Evolutionary conservation across 2,797 vertebrate species (phyloP), one percentile per base, ranked within the genome.

Genomic region (Chiloscyllium punctatum): DNA sequence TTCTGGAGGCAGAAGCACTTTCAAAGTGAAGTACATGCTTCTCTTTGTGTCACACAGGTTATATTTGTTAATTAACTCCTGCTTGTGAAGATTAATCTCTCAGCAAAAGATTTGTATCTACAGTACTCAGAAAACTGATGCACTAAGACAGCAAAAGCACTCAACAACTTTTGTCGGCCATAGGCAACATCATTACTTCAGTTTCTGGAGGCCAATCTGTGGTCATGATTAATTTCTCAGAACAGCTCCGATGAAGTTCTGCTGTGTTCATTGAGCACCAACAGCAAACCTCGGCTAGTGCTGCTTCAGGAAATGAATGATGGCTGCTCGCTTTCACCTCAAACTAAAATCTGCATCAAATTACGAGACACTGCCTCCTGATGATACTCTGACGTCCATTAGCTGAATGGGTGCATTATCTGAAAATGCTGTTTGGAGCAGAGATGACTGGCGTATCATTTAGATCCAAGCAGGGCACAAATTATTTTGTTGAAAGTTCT

Each of bases 211-310:
- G 95, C 94, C 33, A 94, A 68, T 74, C 88, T 96, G 94, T 84
- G 69, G 84, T 94, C 94, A n/a, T 95, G 72, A 96, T 95, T 94
- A 95, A 96, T 94, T 95, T 79, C 51, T 8, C 33, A 68, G 79
- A 88, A 95, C 71, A 82, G 96, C 57, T 21, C 57, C 1, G 57
- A 57, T 68, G 6, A 9, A 25, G 42, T 84, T 84, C 9, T 84
- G 82, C 37, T 23, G 57, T n/a, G 18, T 68, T 68, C 15, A 66
- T 23, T 21, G 33, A 66, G 16, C 18, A 33, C 57, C 88, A n/a
- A 68, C 6, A 91, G 62, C 88, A 68, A 91, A 37, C 33, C 33
- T 68, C 88, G 9, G 57, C 18, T 33, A 91, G 33, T 91, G n/a
- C 33, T 66, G 33, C 33, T 68, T n/a, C n/a, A 91, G 88, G 62